phyloP scores from a whole-genome alignment of 1,140 invertebrate genomes.

The Campodea augens region DNA sequence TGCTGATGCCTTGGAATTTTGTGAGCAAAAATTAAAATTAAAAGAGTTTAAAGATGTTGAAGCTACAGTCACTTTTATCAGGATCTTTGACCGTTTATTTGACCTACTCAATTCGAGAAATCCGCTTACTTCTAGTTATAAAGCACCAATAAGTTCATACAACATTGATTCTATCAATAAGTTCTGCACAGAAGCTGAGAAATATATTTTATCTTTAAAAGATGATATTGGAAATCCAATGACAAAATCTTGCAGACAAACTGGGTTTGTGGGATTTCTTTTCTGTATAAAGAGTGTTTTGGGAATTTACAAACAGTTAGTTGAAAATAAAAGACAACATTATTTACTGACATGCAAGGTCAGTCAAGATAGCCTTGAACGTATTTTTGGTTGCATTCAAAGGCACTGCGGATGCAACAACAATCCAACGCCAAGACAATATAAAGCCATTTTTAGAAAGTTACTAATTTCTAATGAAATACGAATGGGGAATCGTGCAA shows the following conservation, averaged over 20 bases:
- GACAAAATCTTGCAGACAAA: conserved; percentile 10
- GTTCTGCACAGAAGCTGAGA: neutral
- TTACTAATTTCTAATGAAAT: too few relatives aligned
- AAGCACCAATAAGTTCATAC: conserved; percentile 6
- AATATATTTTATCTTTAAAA: conserved; percentile 4
- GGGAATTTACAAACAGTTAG: conserved; percentile 1
- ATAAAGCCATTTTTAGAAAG: too few relatives aligned
- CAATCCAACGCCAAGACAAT: conserved; percentile 13
- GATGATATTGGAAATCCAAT: conserved; percentile 1
- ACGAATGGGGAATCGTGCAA: too few relatives aligned
- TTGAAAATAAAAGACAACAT: neutral
- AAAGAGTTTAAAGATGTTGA: conserved; percentile 14
- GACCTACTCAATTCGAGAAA: conserved; percentile 15
- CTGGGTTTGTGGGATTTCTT: conserved; percentile 15
- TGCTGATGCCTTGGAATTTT: conserved; percentile 15
- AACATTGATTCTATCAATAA: conserved; percentile 3
- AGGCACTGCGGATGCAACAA: conserved; percentile 11
- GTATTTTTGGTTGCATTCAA: conserved; percentile 12
- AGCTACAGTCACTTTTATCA: conserved; percentile 14
- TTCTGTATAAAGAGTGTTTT: neutral
- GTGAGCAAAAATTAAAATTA: conserved; percentile 13
- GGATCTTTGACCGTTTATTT: conserved; percentile 13
- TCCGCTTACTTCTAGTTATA: conserved; percentile 8
- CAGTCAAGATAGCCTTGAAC: conserved; percentile 15
- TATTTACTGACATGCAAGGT: conserved; percentile 10